Base-by-base conservation (phyloP, 2,888 invertebrate genomes). In the Drosophila kokeensis region DNA sequence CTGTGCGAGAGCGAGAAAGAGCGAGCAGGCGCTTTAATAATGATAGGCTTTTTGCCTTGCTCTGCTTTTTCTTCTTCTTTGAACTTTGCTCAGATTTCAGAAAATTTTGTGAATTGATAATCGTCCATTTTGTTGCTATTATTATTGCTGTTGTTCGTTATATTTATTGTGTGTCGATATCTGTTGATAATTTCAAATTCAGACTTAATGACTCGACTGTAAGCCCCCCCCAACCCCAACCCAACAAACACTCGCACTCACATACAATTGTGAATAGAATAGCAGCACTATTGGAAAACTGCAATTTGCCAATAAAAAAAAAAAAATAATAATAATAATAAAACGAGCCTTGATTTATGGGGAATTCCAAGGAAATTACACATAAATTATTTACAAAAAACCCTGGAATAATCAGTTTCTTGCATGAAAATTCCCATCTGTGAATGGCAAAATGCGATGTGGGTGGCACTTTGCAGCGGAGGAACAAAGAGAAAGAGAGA, bases 91-190 rank as follows among this genome's bases (percentile, higher is more conserved):
- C 58, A 60, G 61, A 64, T 77, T 81, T 77, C 58, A 63, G 73
- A 77, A 69, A 79, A 78, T 68, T 78, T 69, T 69, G 58, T 59
- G 38, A 77, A 70, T 63, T 77, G 77, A 77, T 79, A 77, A 79
- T 57, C 71, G 32, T 36, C 48, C 18, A 50, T 54, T 58, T 53
- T 54, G 59, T 60, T 65, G 53, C 27, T 49, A 15, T 34, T 69
- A 15, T 38, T 50, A 40, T 45, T 71, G 57, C 27, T 48, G 18
- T 38, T 59, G n/a, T 58, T 29, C 21, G 29, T 40, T 54, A 10
- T 55, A 55, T 38, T n/a, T 29, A n/a, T 64, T 52, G 34, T 53
- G 65, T 64, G 24, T 52, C 52, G 53, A 69, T 68, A 69, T 69
- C 69, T 69, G 36, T 68, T 58, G 60, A 54, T 60, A 53, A 69